Percentiles rank a stretch among this genome's conserved stretches.
These are phyloP conservation scores for Thunnus albacares DNA, from an alignment of 2,797 vertebrate genomes.

Conservation along the genomic window DNA sequence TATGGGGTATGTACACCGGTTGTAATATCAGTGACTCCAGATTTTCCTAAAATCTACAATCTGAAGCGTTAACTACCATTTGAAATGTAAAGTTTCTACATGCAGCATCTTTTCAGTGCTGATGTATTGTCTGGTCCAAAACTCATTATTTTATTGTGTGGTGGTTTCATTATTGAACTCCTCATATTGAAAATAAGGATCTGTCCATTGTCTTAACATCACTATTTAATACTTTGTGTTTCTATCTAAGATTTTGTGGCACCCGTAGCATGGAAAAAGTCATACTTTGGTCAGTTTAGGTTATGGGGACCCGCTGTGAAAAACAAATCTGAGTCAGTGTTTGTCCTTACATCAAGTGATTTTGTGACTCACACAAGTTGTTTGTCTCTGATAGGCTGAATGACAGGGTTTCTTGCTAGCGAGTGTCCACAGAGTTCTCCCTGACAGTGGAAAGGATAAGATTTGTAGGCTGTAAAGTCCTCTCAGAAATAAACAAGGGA, in stretches of 20 bases:
- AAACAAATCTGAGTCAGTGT: conserved; percentile 39
- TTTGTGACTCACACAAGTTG: conserved; percentile 9
- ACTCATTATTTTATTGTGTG: neutral
- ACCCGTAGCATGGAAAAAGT: neutral
- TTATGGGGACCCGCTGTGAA: neutral
- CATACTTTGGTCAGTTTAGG: conserved; percentile 73
- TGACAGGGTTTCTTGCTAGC: neutral
- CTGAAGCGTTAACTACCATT: neutral
- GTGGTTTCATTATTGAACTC: neutral
- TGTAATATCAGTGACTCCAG: neutral
- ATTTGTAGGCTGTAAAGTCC: neutral
- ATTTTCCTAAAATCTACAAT: neutral
- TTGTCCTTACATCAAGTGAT: conserved; percentile 41
- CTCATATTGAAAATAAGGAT: neutral
- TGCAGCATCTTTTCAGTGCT: conserved; percentile 1
- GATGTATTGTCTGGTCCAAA: neutral
- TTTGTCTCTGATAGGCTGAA: conserved; percentile 51
- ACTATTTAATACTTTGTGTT: neutral
- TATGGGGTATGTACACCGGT: neutral
- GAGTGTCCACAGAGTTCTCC: neutral
- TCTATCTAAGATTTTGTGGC: neutral
- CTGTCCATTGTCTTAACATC: neutral
- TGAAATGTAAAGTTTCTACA: neutral
- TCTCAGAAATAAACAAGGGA: neutral
- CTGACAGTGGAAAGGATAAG: neutral